Conservation (phyloP, 1,140 invertebrate species). For the Palaemon carinicauda region DNA sequence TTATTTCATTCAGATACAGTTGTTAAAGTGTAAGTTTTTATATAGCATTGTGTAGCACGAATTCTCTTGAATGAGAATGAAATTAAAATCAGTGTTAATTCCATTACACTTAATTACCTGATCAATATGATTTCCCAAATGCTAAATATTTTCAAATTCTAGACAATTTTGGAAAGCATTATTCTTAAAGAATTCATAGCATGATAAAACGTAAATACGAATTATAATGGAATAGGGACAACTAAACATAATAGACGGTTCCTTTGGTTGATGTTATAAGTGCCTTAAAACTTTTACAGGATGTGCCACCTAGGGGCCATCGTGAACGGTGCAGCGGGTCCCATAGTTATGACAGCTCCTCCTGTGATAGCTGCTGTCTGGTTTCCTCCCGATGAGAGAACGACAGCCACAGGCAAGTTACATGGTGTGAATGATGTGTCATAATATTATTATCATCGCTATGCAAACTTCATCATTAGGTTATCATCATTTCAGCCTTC, state of each 20-base stretch:
- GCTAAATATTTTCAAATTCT: too few relatives aligned
- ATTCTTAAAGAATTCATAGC: too few relatives aligned
- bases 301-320: constrained; percentile 57
- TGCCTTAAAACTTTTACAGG: constrained; percentile 53
- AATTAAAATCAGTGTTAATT: too few relatives aligned
- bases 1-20: background rate
- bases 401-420: constrained; percentile 61
- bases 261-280: background rate
- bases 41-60: too few relatives aligned
- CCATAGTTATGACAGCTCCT: constrained; percentile 62
- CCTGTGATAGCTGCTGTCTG: constrained; percentile 63
- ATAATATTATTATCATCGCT: too few relatives aligned
- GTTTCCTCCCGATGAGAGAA: constrained; percentile 64
- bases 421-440: too few relatives aligned
- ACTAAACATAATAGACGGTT: background rate
- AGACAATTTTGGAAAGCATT: too few relatives aligned
- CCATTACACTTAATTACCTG: too few relatives aligned
- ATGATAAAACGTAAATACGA: background rate
- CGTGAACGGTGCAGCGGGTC: constrained; percentile 63
- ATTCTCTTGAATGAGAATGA: too few relatives aligned
- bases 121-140: too few relatives aligned
- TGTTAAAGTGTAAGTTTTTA: background rate
- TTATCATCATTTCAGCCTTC: too few relatives aligned
- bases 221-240: background rate
- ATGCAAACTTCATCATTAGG: too few relatives aligned